Evolutionary conservation across 1,140 invertebrate genomes (phyloP), one percentile per base, ranked within the genome.

Genomic region (Tetragnatha versicolor): DNA sequence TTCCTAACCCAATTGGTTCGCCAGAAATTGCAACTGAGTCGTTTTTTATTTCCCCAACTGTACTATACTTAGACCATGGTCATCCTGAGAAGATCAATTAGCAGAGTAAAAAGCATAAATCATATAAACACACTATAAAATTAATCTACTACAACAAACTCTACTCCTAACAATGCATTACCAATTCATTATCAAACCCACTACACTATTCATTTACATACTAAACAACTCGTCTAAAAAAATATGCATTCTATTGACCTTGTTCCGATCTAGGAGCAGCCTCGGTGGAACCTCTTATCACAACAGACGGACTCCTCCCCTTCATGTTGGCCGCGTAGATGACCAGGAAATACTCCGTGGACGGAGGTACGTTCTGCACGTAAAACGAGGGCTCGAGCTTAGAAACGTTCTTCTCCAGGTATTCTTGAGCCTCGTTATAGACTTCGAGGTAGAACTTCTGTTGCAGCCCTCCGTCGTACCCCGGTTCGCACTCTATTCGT

Each of bases 271-370:
- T 63, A 3, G 76, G 76, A 10, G 49, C 61, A n/a, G 63, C 39
- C 33, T 68, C 90, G 76, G 93, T 92, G 82, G 94, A 93, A 83
- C 94, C 93, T 84, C 94, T 93, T 12, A 97, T 88, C 0, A 94
- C 87, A 60, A 92, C 89, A 33, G 90, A 89, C 81, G 94, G 92
- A 81, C 93, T 94, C 77, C 91, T 90, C 58, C 94, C 94, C 85
- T 96, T 96, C 39, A 91, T 90, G 87, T 97, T 97, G 80, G 91
- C 90, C 35, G 94, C 92, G 85, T 94, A 96, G 76, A 93, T 90
- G 55, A 93, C 89, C 63, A 96, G 90, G 27, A 93, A 89, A 85
- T 96, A 96, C 61, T 87, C 90, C 61, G 90, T 87, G 17, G 91
- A 90, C 2, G 91, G 89, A 76, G 91, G 89, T 25, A 94, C 86